phyloP scores from a whole-genome alignment of 2,797 vertebrate genomes.

The Sebastes hubbsi region DNA sequence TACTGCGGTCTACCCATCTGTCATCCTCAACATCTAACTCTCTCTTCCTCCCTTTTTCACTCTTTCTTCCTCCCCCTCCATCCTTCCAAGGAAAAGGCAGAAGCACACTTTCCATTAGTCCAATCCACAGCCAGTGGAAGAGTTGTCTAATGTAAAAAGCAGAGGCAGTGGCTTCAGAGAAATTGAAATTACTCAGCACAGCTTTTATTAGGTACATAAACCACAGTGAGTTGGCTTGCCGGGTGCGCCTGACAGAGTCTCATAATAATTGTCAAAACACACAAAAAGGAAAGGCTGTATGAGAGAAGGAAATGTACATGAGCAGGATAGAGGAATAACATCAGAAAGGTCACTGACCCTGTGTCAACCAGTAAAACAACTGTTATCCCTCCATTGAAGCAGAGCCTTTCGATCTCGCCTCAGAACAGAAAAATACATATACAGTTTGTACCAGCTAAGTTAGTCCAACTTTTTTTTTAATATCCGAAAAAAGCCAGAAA shows the following conservation, averaged over 20 bases:
- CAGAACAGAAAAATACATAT: slow-evolving; percentile 38
- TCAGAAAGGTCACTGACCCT: slow-evolving; percentile 42
- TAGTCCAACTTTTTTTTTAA: slow-evolving; percentile 16
- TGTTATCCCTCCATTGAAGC: slow-evolving; percentile 41
- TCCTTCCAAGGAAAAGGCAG: slow-evolving; percentile 37
- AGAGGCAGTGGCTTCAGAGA: slow-evolving; percentile 56
- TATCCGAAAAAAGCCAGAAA: slow-evolving; percentile 22
- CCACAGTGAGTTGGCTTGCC: slow-evolving; percentile 56
- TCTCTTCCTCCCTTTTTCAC: background rate
- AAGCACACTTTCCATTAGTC: slow-evolving; percentile 52
- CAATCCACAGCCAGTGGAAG: slow-evolving; percentile 45
- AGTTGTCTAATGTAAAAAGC: slow-evolving; percentile 51
- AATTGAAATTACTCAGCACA: slow-evolving; percentile 73
- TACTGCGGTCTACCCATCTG: slow-evolving; percentile 14
- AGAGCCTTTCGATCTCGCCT: slow-evolving; percentile 37
- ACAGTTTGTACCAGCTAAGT: slow-evolving; percentile 21
- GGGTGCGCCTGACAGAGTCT: slow-evolving; percentile 54
- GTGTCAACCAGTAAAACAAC: slow-evolving; percentile 56
- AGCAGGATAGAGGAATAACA: slow-evolving; percentile 38
- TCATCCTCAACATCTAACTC: slow-evolving; percentile 6
- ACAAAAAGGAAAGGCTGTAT: slow-evolving; percentile 41
- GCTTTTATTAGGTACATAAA: slow-evolving; percentile 76
- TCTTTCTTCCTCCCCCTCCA: background rate
- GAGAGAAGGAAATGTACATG: slow-evolving; percentile 25
- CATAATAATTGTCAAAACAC: slow-evolving; percentile 70